Conservation (phyloP, 2,888 invertebrate species). For the Yponomeuta malinellus region DNA sequence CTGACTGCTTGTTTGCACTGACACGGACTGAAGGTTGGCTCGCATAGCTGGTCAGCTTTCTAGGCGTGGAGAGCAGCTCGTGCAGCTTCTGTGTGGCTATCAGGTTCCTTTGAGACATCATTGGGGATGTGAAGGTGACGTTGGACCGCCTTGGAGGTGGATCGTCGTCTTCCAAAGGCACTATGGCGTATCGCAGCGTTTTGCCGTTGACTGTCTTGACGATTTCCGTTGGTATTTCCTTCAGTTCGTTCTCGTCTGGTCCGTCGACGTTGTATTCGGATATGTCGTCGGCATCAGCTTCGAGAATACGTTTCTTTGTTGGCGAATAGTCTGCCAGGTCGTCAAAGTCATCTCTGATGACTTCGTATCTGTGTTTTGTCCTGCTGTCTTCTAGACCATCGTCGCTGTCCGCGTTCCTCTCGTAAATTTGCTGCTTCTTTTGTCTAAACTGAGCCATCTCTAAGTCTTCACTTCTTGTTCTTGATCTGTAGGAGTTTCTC, state of each 20-base stretch:
- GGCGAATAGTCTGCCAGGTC: constrained; percentile 61
- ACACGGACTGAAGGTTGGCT: constrained; percentile 71
- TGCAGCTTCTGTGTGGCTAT: constrained; percentile 86
- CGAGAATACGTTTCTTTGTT: constrained; percentile 64
- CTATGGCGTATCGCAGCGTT: constrained; percentile 73
- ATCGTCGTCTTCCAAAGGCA: constrained; percentile 75
- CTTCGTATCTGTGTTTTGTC: constrained; percentile 70
- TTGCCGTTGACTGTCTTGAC: constrained; percentile 81
- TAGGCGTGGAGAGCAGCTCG: constrained; percentile 83
- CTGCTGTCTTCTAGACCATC: constrained; percentile 54
- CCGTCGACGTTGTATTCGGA: constrained; percentile 74
- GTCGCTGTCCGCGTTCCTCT: constrained; percentile 51
- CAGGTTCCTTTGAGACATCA: constrained; percentile 76
- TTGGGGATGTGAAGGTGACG: constrained; percentile 57
- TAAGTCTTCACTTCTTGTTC: constrained; percentile 60
- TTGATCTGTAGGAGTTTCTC: constrained; percentile 44
- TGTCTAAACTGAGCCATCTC: constrained; percentile 67
- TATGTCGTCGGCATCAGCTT: constrained; percentile 61
- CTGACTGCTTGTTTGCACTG: constrained; percentile 46
- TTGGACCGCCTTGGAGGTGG: constrained; percentile 45
- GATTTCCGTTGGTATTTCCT: constrained; percentile 74
- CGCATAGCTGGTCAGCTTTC: constrained; percentile 72
- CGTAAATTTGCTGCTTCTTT: constrained; percentile 39
- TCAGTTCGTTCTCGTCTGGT: constrained; percentile 69
- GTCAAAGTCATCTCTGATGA: constrained; percentile 68